Evolutionary conservation across 1,140 invertebrate genomes (phyloP).

Genomic region (Glossosoma conforme): DNA sequence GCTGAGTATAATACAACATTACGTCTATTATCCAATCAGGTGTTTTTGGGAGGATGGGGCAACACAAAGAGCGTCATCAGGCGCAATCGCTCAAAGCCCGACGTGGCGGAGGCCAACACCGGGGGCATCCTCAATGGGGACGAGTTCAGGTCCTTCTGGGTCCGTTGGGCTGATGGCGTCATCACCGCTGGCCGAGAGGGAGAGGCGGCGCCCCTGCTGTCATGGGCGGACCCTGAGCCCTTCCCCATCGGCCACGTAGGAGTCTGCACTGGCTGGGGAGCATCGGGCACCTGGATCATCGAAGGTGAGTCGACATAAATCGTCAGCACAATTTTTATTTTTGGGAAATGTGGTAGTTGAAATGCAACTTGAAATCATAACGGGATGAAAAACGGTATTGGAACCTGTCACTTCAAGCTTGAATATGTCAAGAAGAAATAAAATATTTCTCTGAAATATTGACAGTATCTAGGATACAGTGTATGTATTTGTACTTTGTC

Average conservation of each 20-base stretch:
- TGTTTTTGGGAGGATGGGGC: conserved; percentile 80
- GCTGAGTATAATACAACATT: too few relatives aligned
- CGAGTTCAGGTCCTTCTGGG: conserved; percentile 78
- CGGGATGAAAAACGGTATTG: too few relatives aligned
- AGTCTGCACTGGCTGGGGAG: conserved; percentile 80
- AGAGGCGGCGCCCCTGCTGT: conserved; percentile 64
- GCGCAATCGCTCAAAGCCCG: conserved; percentile 71
- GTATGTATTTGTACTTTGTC: too few relatives aligned
- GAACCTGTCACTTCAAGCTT: too few relatives aligned
- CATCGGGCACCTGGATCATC: conserved; percentile 74
- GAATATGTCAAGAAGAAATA: too few relatives aligned
- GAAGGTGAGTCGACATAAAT: conserved; percentile 59
- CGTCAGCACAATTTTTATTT: too few relatives aligned
- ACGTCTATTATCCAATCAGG: too few relatives aligned
- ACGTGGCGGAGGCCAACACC: conserved; percentile 67
- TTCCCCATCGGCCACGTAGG: conserved; percentile 68
- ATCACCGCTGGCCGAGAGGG: conserved; percentile 65
- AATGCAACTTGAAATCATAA: too few relatives aligned
- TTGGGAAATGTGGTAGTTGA: too few relatives aligned
- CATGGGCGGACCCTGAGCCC: conserved; percentile 63
- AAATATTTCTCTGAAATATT: too few relatives aligned
- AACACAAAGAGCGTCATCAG: conserved; percentile 80
- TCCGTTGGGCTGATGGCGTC: conserved; percentile 66
- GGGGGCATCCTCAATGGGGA: conserved; percentile 61
- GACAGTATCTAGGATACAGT: too few relatives aligned